A percentile compares a stretch with the other conserved stretches of the same genome.
phyloP scores from a whole-genome alignment of 2,113 vertebrate genomes.

The Eublepharis macularius region DNA sequence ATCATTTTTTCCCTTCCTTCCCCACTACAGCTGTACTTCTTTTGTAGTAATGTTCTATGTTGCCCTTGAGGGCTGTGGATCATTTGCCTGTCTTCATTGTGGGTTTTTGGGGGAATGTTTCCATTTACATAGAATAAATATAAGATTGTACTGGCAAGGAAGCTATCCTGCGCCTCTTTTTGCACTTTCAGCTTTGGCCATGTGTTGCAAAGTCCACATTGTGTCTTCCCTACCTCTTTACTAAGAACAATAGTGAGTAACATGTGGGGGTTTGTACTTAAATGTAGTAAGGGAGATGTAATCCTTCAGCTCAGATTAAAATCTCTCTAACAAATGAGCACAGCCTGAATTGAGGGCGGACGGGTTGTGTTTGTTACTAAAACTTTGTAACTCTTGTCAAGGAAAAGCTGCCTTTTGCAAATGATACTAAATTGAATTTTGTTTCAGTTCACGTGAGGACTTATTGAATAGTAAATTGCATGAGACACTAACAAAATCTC shows the following conservation, averaged over 20 bases:
- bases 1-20: background rate
- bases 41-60: background rate
- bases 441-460: constrained; percentile 38
- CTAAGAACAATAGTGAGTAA: background rate
- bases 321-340: constrained; percentile 38
- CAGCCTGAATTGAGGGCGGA: background rate
- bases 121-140: background rate
- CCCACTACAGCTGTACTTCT: background rate
- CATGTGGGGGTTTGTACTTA: fast-evolving
- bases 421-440: constrained; percentile 56
- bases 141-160: background rate
- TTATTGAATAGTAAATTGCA: constrained; percentile 45
- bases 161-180: background rate
- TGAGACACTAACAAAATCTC: background rate
- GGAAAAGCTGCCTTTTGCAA: constrained; percentile 34
- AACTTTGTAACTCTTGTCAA: constrained; percentile 63
- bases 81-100: background rate
- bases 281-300: background rate
- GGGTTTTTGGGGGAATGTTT: background rate
- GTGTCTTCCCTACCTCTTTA: background rate
- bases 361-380: constrained; percentile 39
- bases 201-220: background rate
- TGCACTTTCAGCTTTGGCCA: background rate
- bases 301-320: constrained; percentile 24
- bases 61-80: background rate